Evolutionary conservation across 2,797 vertebrate species (phyloP).

Genomic region (Limnodromus scolopaceus): DNA sequence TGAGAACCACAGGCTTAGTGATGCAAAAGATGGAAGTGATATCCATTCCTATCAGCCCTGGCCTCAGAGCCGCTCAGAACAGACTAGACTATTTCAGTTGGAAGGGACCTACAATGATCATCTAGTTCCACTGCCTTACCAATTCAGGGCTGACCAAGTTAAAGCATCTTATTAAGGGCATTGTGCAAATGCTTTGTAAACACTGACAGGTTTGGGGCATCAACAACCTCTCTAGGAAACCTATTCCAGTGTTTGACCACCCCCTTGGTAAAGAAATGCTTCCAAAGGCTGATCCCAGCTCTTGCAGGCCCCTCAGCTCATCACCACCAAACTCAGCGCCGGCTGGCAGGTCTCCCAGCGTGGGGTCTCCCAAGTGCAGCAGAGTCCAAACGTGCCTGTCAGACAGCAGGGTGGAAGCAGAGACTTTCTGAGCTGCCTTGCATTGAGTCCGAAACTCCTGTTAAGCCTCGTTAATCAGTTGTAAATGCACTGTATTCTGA

Average conservation of each 20-base stretch:
- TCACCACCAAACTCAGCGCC: background rate
- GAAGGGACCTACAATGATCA: background rate
- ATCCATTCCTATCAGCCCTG: background rate
- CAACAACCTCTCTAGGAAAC: background rate
- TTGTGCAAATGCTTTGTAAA: background rate
- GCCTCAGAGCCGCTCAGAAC: background rate
- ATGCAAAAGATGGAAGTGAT: background rate
- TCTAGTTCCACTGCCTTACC: background rate
- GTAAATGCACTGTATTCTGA: conserved; percentile 39
- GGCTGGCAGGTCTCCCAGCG: conserved; percentile 17
- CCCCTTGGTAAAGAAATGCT: background rate
- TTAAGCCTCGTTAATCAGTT: conserved; percentile 54
- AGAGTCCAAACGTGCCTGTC: conserved; percentile 16
- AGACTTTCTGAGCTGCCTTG: conserved; percentile 40
- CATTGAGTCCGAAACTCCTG: conserved; percentile 40
- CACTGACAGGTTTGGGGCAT: background rate
- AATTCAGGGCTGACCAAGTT: background rate
- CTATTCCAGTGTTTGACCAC: background rate
- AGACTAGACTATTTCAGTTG: background rate
- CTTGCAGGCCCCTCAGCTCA: background rate
- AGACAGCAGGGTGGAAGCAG: conserved; percentile 51
- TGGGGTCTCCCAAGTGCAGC: background rate
- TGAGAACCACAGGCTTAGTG: background rate
- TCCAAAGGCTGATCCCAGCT: background rate
- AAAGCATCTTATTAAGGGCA: background rate